phyloP scores from a whole-genome alignment of 2,113 vertebrate species.

The Platycercus adscitus region DNA sequence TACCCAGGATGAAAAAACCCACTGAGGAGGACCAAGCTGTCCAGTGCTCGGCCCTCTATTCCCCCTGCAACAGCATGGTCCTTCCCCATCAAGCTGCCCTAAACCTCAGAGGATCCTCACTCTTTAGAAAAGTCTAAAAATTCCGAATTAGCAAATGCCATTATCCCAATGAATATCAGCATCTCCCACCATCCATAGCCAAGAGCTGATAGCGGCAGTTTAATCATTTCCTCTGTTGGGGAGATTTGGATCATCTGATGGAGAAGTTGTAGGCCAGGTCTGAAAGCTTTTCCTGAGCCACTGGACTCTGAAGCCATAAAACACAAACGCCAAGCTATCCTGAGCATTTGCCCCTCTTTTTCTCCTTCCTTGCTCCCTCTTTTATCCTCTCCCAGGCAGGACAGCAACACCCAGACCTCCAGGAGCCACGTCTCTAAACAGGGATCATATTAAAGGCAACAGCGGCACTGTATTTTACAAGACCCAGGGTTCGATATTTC shows the following conservation, averaged over 20 bases:
- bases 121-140: background rate
- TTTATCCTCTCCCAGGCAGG: background rate
- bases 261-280: background rate
- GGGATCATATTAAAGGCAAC: background rate
- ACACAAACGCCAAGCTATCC: background rate
- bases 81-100: background rate
- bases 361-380: background rate
- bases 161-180: rapidly evolving
- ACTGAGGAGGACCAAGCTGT: rapidly evolving
- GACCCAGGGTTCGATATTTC: background rate
- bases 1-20: background rate
- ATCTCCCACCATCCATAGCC: background rate
- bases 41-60: background rate
- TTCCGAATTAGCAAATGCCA: background rate
- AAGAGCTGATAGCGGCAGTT: background rate
- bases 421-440: background rate
- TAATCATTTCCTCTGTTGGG: background rate
- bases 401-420: background rate
- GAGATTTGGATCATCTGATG: background rate
- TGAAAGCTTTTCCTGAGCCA: background rate
- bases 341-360: background rate
- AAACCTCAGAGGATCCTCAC: background rate
- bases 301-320: background rate
- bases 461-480: background rate
- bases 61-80: background rate